Conservation (phyloP, 1,140 invertebrate genomes). For the Homarus americanus region DNA sequence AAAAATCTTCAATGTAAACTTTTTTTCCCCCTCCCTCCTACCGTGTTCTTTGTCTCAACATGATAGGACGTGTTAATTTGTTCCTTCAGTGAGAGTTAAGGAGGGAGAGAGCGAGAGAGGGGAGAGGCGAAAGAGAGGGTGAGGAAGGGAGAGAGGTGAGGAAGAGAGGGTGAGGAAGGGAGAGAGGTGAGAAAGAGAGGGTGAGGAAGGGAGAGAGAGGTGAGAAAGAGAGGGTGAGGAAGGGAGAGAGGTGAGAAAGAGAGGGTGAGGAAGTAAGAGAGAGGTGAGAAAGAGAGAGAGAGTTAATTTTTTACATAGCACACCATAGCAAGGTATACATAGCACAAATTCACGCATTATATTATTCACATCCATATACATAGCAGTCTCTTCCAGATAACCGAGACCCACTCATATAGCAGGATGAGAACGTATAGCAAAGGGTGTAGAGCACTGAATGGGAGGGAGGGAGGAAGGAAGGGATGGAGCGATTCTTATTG, state of each 20-base stretch:
- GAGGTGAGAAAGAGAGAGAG: background rate
- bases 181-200: too few relatives aligned
- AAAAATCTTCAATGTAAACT: background rate
- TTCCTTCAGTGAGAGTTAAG: background rate
- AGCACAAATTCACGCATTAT: too few relatives aligned
- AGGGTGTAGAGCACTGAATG: too few relatives aligned
- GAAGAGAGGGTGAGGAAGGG: background rate
- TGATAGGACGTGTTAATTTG: constrained; percentile 21
- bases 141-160: background rate
- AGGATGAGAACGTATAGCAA: too few relatives aligned
- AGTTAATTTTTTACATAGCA: too few relatives aligned
- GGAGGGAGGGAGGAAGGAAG: background rate
- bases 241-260: background rate
- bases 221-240: background rate
- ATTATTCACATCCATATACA: too few relatives aligned
- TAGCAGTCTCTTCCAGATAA: too few relatives aligned
- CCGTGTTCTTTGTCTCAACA: background rate
- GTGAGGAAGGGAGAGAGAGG: too few relatives aligned
- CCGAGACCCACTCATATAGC: too few relatives aligned
- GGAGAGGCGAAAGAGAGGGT: background rate
- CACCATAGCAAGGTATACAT: too few relatives aligned
- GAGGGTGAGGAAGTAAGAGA: background rate
- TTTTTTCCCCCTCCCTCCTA: background rate
- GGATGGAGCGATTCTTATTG: too few relatives aligned
- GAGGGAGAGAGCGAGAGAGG: background rate